phyloP scores from a whole-genome alignment of 2,113 vertebrate species.

The Passer domesticus region DNA sequence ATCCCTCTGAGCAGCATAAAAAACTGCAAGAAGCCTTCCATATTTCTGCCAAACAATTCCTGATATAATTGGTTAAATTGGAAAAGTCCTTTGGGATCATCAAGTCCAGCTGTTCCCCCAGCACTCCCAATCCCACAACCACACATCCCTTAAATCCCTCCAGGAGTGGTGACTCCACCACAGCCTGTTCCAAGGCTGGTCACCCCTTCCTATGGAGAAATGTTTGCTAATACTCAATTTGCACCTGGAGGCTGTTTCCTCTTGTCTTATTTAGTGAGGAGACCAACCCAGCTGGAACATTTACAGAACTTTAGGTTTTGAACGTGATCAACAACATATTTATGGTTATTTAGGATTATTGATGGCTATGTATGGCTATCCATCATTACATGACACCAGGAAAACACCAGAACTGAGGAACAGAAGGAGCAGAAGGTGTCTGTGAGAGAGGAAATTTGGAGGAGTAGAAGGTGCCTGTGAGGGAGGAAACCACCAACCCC shows the following conservation, averaged over 20 bases:
- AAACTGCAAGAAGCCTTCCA: not conserved
- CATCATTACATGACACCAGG: rapidly evolving
- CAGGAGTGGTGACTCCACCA: not conserved
- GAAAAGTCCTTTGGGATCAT: not conserved
- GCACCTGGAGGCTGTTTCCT: not conserved
- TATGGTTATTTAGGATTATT: not conserved
- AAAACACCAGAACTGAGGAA: not conserved
- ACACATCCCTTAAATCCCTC: no score
- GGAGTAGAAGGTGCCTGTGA: not conserved
- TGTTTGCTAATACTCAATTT: not conserved
- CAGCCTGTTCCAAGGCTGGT: rapidly evolving
- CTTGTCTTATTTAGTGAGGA: not conserved
- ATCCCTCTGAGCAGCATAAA: not conserved
- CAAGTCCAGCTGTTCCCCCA: not conserved
- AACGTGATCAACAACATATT: not conserved
- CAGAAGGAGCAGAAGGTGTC: not conserved
- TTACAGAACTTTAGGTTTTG: not conserved
- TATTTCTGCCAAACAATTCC: not conserved
- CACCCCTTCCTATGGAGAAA: not conserved
- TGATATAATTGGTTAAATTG: not conserved
- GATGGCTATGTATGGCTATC: not conserved
- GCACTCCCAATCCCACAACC: not conserved
- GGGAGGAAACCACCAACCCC: rapidly evolving
- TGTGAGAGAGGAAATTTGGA: no score
- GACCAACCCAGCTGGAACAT: not conserved